Evolutionary conservation across 2,113 vertebrate genomes (phyloP).

Genomic region (Cathartes aura): DNA sequence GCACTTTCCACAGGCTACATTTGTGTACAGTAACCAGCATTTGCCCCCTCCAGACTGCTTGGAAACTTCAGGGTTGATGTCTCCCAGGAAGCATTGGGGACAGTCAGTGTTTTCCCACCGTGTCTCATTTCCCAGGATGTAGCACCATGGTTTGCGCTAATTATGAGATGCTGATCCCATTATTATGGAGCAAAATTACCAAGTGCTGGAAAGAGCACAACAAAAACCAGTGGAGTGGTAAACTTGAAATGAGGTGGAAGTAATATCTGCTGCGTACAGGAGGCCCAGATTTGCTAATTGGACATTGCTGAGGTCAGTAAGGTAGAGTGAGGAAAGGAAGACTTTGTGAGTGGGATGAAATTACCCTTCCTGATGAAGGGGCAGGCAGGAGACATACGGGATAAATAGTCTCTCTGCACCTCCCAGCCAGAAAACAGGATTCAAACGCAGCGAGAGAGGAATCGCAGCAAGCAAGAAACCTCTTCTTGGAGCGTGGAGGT

Average conservation of each 20-base stretch:
- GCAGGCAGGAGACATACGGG: rapidly evolving
- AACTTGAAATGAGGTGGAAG: conserved; percentile 4
- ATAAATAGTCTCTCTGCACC: neutral
- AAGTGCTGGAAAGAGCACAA: neutral
- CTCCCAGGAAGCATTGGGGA: neutral
- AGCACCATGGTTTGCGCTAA: neutral
- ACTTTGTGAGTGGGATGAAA: rapidly evolving
- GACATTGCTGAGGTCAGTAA: neutral
- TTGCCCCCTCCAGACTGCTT: neutral
- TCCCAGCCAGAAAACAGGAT: neutral
- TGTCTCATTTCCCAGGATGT: neutral
- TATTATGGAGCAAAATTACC: neutral
- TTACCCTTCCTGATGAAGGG: neutral
- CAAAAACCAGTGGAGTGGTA: neutral
- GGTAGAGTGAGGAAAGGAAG: neutral
- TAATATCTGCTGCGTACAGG: neutral
- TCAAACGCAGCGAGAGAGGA: neutral
- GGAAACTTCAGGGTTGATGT: neutral
- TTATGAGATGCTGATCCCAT: neutral
- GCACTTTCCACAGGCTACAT: neutral
- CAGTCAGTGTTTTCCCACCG: neutral
- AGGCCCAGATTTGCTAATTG: neutral
- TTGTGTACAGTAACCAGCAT: neutral
- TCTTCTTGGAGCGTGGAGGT: neutral
- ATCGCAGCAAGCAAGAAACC: neutral